Base-by-base conservation (phyloP, 2,113 vertebrate species). In the Oxyruncus cristatus region DNA sequence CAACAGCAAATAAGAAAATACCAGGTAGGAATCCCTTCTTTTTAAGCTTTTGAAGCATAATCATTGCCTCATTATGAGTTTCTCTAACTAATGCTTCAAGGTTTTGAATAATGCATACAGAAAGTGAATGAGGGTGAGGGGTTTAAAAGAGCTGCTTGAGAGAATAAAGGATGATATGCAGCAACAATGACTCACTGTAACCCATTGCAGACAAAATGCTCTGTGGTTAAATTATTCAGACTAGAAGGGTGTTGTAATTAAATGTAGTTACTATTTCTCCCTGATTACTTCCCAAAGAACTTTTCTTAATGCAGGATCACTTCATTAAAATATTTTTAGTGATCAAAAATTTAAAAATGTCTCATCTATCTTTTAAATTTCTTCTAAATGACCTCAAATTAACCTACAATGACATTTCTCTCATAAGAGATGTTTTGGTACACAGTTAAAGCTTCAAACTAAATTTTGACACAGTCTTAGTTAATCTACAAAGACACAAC, bases 151-250 rank as follows among this genome's bases (percentile, higher is more conserved):
- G 24, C 16, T 89, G 17, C 50, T 56, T 84, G 49, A 65, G 65
- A 87, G 68, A 94, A 70, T 61, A 59, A 86, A 63, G 46, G 42
- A 76, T 73, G 55, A 84, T 5, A 78, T 52, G 19, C 47, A 70
- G 50, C 61, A 52, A 87, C 65, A 88, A 17, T 90, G 61, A 94
- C n/a, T 65, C 58, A 41, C 44, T 88, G 41, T 33, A 92, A 49
- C 19, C 80, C 20, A n/a, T 9, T 58, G 18, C 66, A 93, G 56
- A 37, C 75, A 93, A 90, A 95, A 80, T 63, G 27, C 21, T 85
- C 53, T 72, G 55, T 75, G 70, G 59, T 20, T 92, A 72, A 91
- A 86, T 94, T 81, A 92, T 86, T 93, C 49, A 93, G 53, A 73
- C 15, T 49, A 82, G 53, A 78, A 5, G 5, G 35, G 53, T 78